phyloP scores from a whole-genome alignment of 2,797 vertebrate species.

The Lepilemur ruficaudatus region DNA sequence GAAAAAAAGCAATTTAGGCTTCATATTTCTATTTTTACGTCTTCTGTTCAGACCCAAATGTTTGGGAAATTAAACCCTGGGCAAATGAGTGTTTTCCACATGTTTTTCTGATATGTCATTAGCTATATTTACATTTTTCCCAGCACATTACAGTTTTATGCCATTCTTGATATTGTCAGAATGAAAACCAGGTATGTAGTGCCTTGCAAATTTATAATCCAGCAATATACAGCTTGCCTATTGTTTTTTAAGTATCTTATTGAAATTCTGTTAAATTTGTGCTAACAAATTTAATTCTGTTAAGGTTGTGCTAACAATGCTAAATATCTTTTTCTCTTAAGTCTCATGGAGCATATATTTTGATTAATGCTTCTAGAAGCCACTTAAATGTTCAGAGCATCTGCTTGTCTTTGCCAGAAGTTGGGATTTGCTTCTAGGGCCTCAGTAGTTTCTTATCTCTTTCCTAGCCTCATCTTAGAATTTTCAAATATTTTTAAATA shows the following conservation, averaged over 20 bases:
- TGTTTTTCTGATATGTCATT: constrained; percentile 16
- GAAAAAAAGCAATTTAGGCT: constrained; percentile 38
- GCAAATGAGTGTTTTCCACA: constrained; percentile 37
- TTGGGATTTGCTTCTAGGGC: not conserved
- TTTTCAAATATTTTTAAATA: constrained; percentile 15
- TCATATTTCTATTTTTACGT: constrained; percentile 40
- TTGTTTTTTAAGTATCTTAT: not conserved
- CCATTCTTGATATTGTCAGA: constrained; percentile 39
- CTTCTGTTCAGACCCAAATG: constrained; percentile 34
- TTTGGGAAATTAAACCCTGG: constrained; percentile 49
- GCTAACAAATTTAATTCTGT: not conserved
- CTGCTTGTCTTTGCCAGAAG: not conserved
- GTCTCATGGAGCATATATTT: not conserved
- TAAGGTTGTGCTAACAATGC: not conserved
- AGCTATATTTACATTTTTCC: not conserved
- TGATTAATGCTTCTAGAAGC: not conserved
- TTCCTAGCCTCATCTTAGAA: not conserved
- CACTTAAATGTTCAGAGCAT: not conserved
- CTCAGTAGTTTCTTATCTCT: not conserved
- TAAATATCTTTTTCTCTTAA: not conserved
- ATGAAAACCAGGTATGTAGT: not conserved
- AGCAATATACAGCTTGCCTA: not conserved
- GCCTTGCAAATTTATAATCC: not conserved
- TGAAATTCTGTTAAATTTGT: not conserved
- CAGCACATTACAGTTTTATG: not conserved